These are phyloP conservation scores for Cotesia congregata DNA, from an alignment of 2,888 invertebrate species.

Conservation along the genomic window DNA sequence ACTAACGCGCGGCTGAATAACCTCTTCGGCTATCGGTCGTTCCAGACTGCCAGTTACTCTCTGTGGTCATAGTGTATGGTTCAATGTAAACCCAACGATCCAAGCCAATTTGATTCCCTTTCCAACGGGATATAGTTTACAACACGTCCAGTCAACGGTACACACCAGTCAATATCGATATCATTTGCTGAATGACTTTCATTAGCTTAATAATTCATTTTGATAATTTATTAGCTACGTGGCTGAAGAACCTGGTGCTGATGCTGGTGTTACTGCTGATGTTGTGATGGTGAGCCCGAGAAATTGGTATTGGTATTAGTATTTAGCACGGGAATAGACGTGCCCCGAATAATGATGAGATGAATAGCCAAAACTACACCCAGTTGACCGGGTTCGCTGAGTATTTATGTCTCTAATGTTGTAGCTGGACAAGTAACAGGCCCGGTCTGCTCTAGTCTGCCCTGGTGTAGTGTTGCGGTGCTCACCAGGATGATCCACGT, in stretches of 20 bases:
- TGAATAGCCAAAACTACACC: neutral
- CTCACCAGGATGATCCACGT: slow-evolving; percentile 30
- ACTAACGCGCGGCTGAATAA: slow-evolving; percentile 56
- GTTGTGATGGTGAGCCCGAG: neutral
- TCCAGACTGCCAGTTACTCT: slow-evolving; percentile 30
- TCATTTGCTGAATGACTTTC: neutral
- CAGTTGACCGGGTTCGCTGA: slow-evolving; percentile 8
- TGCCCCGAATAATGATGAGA: slow-evolving; percentile 10
- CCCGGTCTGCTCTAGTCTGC: slow-evolving; percentile 8
- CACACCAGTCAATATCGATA: slow-evolving; percentile 8
- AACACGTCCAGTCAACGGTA: slow-evolving; percentile 8
- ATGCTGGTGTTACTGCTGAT: neutral
- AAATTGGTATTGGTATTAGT: neutral
- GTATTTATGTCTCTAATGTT: slow-evolving; percentile 43
- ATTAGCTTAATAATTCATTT: slow-evolving; percentile 3
- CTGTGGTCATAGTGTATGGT: slow-evolving; percentile 27
- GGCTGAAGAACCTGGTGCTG: neutral
- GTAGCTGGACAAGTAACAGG: slow-evolving; percentile 30
- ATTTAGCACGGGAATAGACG: neutral
- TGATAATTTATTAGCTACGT: slow-evolving; percentile 5
- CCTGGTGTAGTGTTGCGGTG: neutral
- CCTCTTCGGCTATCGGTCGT: slow-evolving; percentile 49
- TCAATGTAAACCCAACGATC: slow-evolving; percentile 30
- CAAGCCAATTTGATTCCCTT: slow-evolving; percentile 30
- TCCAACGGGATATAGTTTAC: slow-evolving; percentile 16